phyloP scores from a whole-genome alignment of 2,797 vertebrate species.

The Dermochelys coriacea region DNA sequence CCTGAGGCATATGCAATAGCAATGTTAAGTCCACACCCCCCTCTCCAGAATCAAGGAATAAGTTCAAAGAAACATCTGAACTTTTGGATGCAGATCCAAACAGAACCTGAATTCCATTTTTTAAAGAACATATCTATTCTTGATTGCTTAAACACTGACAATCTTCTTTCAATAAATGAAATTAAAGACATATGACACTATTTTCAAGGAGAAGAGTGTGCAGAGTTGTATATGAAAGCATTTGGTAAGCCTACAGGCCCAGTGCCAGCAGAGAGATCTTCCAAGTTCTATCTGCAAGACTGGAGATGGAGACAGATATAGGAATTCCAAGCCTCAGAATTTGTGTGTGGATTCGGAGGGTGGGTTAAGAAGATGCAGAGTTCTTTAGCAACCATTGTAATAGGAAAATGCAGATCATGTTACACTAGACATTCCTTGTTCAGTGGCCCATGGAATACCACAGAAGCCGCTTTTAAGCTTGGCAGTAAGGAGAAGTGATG shows the following conservation, averaged over 20 bases:
- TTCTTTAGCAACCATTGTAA: not conserved
- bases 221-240: constrained; percentile 47
- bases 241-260: constrained; percentile 19
- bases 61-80: not conserved
- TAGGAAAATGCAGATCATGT: constrained; percentile 26
- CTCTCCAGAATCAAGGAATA: not conserved
- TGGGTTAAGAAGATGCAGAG: constrained; percentile 17
- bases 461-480: constrained; percentile 21
- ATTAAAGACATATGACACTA: constrained; percentile 62
- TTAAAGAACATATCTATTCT: not conserved
- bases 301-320: constrained; percentile 30
- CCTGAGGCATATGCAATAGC: not conserved
- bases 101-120: not conserved
- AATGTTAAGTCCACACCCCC: rapidly evolving
- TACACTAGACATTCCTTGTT: not conserved
- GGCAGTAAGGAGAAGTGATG: not conserved
- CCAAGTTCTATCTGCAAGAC: constrained; percentile 48
- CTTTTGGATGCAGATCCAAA: not conserved
- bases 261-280: constrained; percentile 43
- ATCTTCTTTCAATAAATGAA: constrained; percentile 43
- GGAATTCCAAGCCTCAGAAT: constrained; percentile 35
- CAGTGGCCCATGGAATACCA: not conserved
- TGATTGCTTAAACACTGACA: constrained; percentile 31
- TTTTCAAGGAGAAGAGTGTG: constrained; percentile 24
- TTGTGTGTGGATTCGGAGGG: not conserved